phyloP scores from a whole-genome alignment of 2,113 vertebrate species.

The Epinephelus moara region DNA sequence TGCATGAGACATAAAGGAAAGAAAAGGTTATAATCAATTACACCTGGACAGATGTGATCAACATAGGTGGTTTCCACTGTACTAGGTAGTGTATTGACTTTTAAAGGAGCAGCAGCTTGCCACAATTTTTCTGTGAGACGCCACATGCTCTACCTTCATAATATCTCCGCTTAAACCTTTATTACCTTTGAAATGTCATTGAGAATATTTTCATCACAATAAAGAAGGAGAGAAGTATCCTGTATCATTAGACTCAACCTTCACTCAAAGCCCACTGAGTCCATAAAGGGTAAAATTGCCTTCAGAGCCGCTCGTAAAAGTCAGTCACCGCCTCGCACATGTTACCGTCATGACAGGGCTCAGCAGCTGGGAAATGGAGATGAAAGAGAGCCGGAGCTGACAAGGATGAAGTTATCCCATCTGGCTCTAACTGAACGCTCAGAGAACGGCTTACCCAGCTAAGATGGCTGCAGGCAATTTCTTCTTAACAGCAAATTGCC shows the following conservation, averaged over 20 bases:
- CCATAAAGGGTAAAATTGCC: not conserved
- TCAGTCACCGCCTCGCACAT: slow-evolving; percentile 3
- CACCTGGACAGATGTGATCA: too few relatives aligned
- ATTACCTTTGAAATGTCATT: not conserved
- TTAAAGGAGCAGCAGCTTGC: too few relatives aligned
- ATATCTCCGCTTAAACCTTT: not conserved
- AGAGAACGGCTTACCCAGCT: not conserved
- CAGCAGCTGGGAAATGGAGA: slow-evolving; percentile 26
- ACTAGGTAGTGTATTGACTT: too few relatives aligned
- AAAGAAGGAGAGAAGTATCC: not conserved
- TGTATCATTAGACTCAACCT: not conserved
- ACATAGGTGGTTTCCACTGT: too few relatives aligned
- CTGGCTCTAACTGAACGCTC: not conserved
- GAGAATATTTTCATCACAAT: not conserved
- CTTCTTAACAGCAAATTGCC: not conserved
- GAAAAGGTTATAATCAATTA: too few relatives aligned
- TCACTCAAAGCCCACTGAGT: slow-evolving; percentile 18
- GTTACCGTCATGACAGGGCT: slow-evolving; percentile 9
- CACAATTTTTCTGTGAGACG: not conserved
- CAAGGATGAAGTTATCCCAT: slow-evolving; percentile 10
- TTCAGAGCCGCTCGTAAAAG: not conserved
- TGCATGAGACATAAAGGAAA: too few relatives aligned
- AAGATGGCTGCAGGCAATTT: slow-evolving; percentile 22
- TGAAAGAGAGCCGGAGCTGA: slow-evolving; percentile 24
- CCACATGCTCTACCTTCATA: not conserved